Conservation (phyloP, 1,140 invertebrate genomes). For the Zaprionus gabonicus region DNA sequence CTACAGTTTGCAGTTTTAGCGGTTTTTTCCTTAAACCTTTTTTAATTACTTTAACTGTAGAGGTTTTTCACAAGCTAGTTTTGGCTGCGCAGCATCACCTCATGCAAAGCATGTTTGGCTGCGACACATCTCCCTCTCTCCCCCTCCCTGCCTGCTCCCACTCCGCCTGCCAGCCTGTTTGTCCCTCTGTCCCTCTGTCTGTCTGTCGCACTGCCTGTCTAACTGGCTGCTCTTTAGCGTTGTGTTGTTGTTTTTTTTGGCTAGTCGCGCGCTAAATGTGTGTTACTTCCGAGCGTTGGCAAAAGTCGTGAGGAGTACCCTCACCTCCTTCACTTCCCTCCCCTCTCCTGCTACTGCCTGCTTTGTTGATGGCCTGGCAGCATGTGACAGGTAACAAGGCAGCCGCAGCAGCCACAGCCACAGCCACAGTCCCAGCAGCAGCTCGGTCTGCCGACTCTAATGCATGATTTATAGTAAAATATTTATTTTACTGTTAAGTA, state of each 20-base stretch:
- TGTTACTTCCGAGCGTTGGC: constrained; percentile 75
- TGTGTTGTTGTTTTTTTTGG: constrained; percentile 50
- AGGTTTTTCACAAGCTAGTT: background rate
- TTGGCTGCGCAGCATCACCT: background rate
- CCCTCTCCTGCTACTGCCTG: background rate
- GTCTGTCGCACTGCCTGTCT: constrained; percentile 40
- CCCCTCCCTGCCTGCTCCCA: background rate
- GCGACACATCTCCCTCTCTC: constrained; percentile 14
- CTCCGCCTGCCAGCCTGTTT: constrained; percentile 14
- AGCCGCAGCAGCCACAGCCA: constrained; percentile 39
- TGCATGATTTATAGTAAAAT: constrained; percentile 83
- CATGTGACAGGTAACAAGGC: constrained; percentile 73
- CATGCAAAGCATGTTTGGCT: constrained; percentile 4
- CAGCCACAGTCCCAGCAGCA: background rate
- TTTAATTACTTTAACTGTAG: constrained; percentile 8
- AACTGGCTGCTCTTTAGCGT: constrained; percentile 49
- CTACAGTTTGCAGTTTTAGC: constrained; percentile 4
- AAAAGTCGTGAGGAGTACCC: constrained; percentile 39
- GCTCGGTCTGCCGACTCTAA: constrained; percentile 61
- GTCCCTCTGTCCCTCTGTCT: background rate
- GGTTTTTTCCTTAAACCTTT: background rate
- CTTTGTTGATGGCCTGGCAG: constrained; percentile 56
- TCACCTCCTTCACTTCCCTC: background rate
- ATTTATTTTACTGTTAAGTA: constrained; percentile 83
- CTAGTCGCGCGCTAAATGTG: constrained; percentile 78